Base-by-base conservation (phyloP, 2,113 vertebrate genomes). In the Columbina picui region DNA sequence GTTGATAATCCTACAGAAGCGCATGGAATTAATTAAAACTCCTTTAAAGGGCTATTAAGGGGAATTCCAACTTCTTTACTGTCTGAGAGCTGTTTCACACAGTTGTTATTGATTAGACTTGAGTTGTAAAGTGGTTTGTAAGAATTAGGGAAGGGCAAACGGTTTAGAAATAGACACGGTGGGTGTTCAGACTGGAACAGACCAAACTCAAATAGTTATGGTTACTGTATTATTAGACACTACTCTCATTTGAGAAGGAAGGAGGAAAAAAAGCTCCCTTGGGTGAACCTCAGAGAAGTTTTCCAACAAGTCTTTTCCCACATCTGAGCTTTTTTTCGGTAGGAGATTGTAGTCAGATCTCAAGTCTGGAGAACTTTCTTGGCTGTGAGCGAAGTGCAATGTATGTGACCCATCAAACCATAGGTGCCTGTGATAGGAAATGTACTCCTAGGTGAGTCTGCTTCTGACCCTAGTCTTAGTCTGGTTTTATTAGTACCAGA, bases 61-160 rank as follows among this genome's bases (percentile, higher is more conserved):
- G 94, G 89, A 96, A 88, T 97, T 98, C 89, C 78, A 96, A 61
- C 69, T 70, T 89, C 92, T 97, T 96, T 97, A 95, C 87, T 97
- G 97, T 97, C 96, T 96, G 97, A 97, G 87, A 94, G 90, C 92
- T 81, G 84, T 91, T 97, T 97, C 92, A 96, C 91, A 97, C 91
- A 97, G 93, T 97, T 97, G 95, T 97, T 97, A 97, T 93, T 97
- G 89, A 98, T 98, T 97, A 96, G 94, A 95, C 77, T 97, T 93
- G 92, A 98, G 96, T 84, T 95, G 97, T 95, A 95, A 96, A 98
- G 93, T 93, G 92, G 86, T 96, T 76, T 95, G 59, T 96, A 97
- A 97, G 89, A 97, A 96, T 95, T 97, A 95, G 53, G 57, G 97
- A 94, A 96, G 69, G 86, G 90, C 73, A 93, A 95, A 94, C 59